Evolutionary conservation across 2,797 vertebrate species (phyloP), one percentile per base, ranked within the genome.

Genomic region (Syngnathus rostellatus): DNA sequence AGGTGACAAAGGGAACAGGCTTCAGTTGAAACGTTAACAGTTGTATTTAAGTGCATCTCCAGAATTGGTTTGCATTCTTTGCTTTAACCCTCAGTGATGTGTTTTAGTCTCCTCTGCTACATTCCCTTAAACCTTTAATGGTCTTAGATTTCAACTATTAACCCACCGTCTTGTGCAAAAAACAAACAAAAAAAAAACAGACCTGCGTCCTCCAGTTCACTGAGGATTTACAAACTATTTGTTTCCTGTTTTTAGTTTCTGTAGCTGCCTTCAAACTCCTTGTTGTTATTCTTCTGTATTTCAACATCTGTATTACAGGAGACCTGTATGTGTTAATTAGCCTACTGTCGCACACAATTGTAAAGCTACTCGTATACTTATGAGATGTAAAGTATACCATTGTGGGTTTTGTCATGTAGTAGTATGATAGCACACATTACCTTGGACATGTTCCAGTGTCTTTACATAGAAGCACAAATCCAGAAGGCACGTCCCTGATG

Each of bases 71-170:
- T 76, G 67, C 72, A 63, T 83, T 76, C 72, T 76, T 74, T 74
- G 81, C 83, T 84, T 89, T 72, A 71, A 71, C 71, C 71, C 77
- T 78, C 66, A 73, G 85, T 88, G 82, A 84, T 71, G 5, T 66
- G 81, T 87, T 84, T 31, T 72, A 39, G 12, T 10, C 62, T 71
- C 59, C 39, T 68, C 70, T 43, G 65, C 73, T 74, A 53, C 73
- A 38, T 54, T 46, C 37, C 66, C 60, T 57, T 64, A 5, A 77
- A 71, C 65, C 63, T 55, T 11, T 50, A 53, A 43, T 62, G 64
- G 62, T 81, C 65, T 19, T 70, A 74, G 70, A 50, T 71, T 60
- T 69, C 65, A 71, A 74, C 54, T 84, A 78, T 63, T 77, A 61
- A 65, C 54, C 76, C 72, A 60, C 78, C 72, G 59, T 80, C 45